phyloP scores from a whole-genome alignment of 2,113 vertebrate genomes.

The Spea bombifrons region DNA sequence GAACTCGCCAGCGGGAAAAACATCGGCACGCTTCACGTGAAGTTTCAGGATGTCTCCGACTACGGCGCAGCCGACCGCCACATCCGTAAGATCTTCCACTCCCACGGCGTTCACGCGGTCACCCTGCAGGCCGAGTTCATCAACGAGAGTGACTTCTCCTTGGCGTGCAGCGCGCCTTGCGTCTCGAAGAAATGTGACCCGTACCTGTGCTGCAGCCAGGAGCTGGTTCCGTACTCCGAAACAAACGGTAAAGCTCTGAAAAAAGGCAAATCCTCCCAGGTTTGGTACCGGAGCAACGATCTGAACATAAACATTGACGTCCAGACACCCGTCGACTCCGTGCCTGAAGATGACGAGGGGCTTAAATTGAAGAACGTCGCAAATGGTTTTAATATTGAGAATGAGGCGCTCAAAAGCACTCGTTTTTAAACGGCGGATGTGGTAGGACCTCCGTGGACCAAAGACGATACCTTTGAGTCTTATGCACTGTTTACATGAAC shows the following conservation, averaged over 20 bases:
- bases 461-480: slow-evolving; percentile 39
- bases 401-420: slow-evolving; percentile 53
- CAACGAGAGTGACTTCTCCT: slow-evolving; percentile 50
- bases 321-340: slow-evolving; percentile 50
- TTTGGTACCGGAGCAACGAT: slow-evolving; percentile 29
- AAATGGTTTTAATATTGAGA: background rate
- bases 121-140: slow-evolving; percentile 74
- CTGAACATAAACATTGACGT: slow-evolving; percentile 33
- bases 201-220: slow-evolving; percentile 70
- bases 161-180: slow-evolving; percentile 66
- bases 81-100: slow-evolving; percentile 72
- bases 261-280: slow-evolving; percentile 44
- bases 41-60: slow-evolving; percentile 56
- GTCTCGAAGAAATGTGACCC: slow-evolving; percentile 63
- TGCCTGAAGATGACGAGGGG: background rate
- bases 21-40: slow-evolving; percentile 77
- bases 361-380: slow-evolving; percentile 8
- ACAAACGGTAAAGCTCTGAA: slow-evolving; percentile 57
- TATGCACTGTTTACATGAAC: background rate
- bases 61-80: slow-evolving; percentile 57
- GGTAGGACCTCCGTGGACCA: background rate
- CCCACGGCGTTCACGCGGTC: slow-evolving; percentile 70
- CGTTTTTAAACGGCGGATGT: slow-evolving; percentile 56
- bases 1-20: slow-evolving; percentile 71
- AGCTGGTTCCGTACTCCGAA: slow-evolving; percentile 38